A percentile compares a stretch with the other conserved stretches of the same genome.
phyloP scores from a whole-genome alignment of 2,888 invertebrate species.

The Tetragnatha montana region DNA sequence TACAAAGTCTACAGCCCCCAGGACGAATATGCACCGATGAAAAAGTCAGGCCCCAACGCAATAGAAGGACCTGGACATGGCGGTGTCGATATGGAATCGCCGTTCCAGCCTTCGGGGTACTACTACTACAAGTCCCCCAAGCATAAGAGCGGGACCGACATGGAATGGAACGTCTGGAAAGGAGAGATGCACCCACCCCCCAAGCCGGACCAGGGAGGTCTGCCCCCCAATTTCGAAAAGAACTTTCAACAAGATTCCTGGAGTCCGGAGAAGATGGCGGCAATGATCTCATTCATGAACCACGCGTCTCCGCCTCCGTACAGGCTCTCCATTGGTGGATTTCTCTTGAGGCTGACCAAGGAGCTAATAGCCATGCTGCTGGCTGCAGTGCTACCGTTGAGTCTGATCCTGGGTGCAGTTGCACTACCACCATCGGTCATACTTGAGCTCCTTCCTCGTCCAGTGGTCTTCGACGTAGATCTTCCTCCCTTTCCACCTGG shows the following conservation, averaged over 20 bases:
- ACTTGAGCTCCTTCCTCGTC: too few relatives aligned
- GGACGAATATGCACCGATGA: slow-evolving; percentile 39
- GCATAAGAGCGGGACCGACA: slow-evolving; percentile 53
- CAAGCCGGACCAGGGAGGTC: too few relatives aligned
- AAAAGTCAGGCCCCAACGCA: background rate
- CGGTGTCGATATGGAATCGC: background rate
- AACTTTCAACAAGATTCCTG: slow-evolving; percentile 48
- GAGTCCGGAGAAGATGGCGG: slow-evolving; percentile 40
- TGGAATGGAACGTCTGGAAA: slow-evolving; percentile 67
- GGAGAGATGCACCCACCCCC: slow-evolving; percentile 31
- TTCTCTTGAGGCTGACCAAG: slow-evolving; percentile 24
- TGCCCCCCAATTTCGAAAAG: slow-evolving; percentile 22
- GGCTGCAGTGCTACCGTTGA: slow-evolving; percentile 44
- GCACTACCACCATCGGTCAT: too few relatives aligned
- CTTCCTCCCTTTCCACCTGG: too few relatives aligned
- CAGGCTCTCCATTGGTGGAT: slow-evolving; percentile 31
- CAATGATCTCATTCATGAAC: slow-evolving; percentile 48
- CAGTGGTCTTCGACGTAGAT: too few relatives aligned
- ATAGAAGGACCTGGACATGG: background rate
- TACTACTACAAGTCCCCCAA: slow-evolving; percentile 16
- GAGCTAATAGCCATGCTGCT: slow-evolving; percentile 49
- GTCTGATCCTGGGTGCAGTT: slow-evolving; percentile 59
- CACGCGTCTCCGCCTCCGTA: background rate
- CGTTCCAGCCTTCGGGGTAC: background rate
- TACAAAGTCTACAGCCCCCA: slow-evolving; percentile 52